Percentiles rank a stretch among this genome's conserved stretches.
Evolutionary conservation across 2,888 invertebrate species (phyloP).

Genomic region (Uloborus plumipes): DNA sequence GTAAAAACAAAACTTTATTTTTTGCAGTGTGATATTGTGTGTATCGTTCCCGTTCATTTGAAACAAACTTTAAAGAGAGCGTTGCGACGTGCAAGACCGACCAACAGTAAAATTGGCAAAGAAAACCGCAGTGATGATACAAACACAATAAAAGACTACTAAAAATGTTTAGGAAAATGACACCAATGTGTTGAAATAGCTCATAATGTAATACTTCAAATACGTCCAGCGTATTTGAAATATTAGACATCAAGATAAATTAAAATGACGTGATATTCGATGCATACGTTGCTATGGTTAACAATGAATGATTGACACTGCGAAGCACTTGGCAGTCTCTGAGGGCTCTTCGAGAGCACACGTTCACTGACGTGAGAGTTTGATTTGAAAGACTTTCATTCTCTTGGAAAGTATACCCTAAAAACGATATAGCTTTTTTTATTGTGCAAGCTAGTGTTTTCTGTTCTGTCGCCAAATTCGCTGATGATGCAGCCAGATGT

Average conservation of each 20-base stretch:
- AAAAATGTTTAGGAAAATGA: too few relatives aligned
- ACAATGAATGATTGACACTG: conserved; percentile 23
- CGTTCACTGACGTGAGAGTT: conserved; percentile 9
- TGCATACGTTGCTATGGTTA: conserved; percentile 2
- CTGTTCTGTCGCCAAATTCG: conserved; percentile 39
- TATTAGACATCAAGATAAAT: not conserved
- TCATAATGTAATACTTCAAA: not conserved
- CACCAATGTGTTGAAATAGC: not conserved
- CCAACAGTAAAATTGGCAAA: too few relatives aligned
- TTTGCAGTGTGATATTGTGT: too few relatives aligned
- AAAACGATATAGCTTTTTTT: conserved; percentile 17
- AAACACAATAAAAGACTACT: too few relatives aligned
- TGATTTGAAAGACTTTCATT: conserved; percentile 12
- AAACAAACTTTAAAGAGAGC: too few relatives aligned
- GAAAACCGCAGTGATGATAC: too few relatives aligned
- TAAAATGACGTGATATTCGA: too few relatives aligned
- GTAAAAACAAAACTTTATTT: too few relatives aligned
- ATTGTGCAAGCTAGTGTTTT: conserved; percentile 39
- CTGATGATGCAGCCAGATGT: conserved; percentile 21
- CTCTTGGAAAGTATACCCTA: conserved; percentile 30
- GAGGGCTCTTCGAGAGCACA: conserved; percentile 39
- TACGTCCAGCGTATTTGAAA: conserved; percentile 39
- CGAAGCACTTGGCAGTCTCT: conserved; percentile 51
- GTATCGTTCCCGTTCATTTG: too few relatives aligned
- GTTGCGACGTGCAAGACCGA: too few relatives aligned